phyloP scores from a whole-genome alignment of 2,888 invertebrate genomes.

The Ennomos quercinarius region DNA sequence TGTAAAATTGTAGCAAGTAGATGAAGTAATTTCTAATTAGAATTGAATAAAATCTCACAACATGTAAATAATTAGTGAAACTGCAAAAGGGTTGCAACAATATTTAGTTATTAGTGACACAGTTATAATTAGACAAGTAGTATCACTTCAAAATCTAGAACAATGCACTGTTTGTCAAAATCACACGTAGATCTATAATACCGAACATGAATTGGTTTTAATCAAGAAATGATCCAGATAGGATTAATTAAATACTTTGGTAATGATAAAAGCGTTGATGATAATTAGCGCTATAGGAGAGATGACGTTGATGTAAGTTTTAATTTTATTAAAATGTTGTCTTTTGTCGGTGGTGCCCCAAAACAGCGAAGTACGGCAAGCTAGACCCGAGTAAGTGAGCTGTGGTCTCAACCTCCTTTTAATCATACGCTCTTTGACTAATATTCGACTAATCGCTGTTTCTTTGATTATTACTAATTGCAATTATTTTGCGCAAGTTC shows the following conservation, averaged over 20 bases:
- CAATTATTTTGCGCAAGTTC: conserved; percentile 63
- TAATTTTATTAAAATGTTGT: conserved; percentile 81
- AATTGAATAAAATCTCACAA: conserved; percentile 20
- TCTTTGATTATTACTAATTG: conserved; percentile 73
- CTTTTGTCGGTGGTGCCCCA: conserved; percentile 85
- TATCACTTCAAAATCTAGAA: conserved; percentile 6
- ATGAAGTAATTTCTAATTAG: conserved; percentile 13
- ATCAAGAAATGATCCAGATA: neutral
- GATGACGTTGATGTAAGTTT: conserved; percentile 46
- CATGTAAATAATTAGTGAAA: conserved; percentile 27
- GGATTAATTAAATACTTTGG: too few relatives aligned
- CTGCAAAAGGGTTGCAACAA: conserved; percentile 10
- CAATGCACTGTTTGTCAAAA: conserved; percentile 18
- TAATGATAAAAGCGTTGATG: neutral
- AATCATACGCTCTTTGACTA: conserved; percentile 78
- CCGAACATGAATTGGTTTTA: neutral
- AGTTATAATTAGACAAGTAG: conserved; percentile 9
- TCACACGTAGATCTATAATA: conserved; percentile 6
- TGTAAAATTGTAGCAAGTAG: conserved; percentile 32
- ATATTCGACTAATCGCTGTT: conserved; percentile 78
- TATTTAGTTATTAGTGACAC: conserved; percentile 13
- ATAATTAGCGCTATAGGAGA: conserved; percentile 7
- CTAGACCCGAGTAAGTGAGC: conserved; percentile 83
- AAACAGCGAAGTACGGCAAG: conserved; percentile 82
- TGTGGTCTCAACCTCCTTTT: conserved; percentile 83